These are phyloP conservation scores for Sepiola atlantica DNA, from an alignment of 2,888 invertebrate species.

Conservation along the genomic window DNA sequence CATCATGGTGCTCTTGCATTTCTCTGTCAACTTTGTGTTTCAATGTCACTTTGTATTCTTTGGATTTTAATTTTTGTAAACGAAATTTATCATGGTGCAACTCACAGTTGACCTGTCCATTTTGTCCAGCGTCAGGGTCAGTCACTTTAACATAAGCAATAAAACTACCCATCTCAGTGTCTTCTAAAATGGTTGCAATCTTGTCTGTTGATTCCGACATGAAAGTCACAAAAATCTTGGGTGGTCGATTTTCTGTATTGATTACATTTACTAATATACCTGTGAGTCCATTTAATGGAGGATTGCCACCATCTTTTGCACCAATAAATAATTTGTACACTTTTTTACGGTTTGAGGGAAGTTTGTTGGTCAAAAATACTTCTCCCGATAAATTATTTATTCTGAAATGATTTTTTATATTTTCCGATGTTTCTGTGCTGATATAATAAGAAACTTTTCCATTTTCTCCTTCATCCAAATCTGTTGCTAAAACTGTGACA, in stretches of 20 bases:
- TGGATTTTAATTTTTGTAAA: background rate
- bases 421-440: too few relatives aligned
- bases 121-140: background rate
- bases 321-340: too few relatives aligned
- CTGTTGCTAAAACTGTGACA: too few relatives aligned
- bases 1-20: too few relatives aligned
- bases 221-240: conserved; percentile 87
- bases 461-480: too few relatives aligned
- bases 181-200: conserved; percentile 65
- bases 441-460: too few relatives aligned
- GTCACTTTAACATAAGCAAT: conserved; percentile 1
- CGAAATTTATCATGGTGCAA: conserved; percentile 32
- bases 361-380: too few relatives aligned
- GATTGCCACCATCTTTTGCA: background rate
- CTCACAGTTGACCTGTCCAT: background rate
- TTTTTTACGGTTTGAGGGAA: too few relatives aligned
- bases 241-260: conserved; percentile 91
- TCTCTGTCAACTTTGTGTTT: background rate
- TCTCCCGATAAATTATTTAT: too few relatives aligned
- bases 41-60: conserved; percentile 32
- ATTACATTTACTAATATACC: conserved; percentile 76
- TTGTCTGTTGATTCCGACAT: conserved; percentile 82
- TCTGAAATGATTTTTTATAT: too few relatives aligned
- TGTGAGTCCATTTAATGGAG: conserved; percentile 76
- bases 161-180: conserved; percentile 81